These are phyloP conservation scores for Nesoenas mayeri DNA, from an alignment of 2,113 vertebrate genomes.

Conservation along the genomic window DNA sequence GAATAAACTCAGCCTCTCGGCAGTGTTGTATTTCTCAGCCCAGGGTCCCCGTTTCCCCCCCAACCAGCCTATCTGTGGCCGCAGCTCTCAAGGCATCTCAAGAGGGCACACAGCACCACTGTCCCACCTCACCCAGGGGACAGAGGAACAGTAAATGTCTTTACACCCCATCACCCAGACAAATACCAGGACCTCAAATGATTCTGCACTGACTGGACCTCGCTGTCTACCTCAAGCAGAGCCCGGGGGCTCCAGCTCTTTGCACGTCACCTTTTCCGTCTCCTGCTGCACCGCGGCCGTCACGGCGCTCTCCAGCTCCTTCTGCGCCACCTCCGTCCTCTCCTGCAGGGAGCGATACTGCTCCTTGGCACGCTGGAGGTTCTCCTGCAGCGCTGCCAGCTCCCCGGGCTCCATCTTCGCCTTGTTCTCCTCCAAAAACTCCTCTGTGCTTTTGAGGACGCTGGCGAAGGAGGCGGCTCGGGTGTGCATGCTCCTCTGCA, in stretches of 20 bases:
- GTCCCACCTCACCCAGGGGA: rapidly evolving
- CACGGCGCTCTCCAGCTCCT: slow-evolving; percentile 83
- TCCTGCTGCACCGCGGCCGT: slow-evolving; percentile 87
- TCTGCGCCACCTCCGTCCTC: slow-evolving; percentile 76
- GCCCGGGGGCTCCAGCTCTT: background rate
- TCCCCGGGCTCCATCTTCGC: slow-evolving; percentile 82
- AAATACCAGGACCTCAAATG: rapidly evolving
- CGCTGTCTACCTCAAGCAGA: background rate
- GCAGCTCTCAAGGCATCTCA: background rate
- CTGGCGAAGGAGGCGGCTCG: slow-evolving; percentile 77
- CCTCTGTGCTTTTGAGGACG: slow-evolving; percentile 84
- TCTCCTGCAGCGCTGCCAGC: slow-evolving; percentile 75
- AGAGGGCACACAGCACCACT: background rate
- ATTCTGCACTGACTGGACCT: background rate
- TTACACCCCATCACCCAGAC: background rate
- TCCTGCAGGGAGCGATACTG: slow-evolving; percentile 83
- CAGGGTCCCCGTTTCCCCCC: background rate
- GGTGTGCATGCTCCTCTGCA: slow-evolving; percentile 85
- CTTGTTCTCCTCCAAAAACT: slow-evolving; percentile 86
- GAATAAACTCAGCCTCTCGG: background rate
- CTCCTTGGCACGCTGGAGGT: slow-evolving; percentile 82
- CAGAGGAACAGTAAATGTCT: background rate
- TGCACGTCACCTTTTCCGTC: slow-evolving; percentile 84
- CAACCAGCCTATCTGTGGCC: background rate
- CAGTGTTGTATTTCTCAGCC: background rate